These are phyloP conservation scores for Peromyscus aztecus DNA, from an alignment of 2,797 vertebrate genomes.

Conservation along the genomic window DNA sequence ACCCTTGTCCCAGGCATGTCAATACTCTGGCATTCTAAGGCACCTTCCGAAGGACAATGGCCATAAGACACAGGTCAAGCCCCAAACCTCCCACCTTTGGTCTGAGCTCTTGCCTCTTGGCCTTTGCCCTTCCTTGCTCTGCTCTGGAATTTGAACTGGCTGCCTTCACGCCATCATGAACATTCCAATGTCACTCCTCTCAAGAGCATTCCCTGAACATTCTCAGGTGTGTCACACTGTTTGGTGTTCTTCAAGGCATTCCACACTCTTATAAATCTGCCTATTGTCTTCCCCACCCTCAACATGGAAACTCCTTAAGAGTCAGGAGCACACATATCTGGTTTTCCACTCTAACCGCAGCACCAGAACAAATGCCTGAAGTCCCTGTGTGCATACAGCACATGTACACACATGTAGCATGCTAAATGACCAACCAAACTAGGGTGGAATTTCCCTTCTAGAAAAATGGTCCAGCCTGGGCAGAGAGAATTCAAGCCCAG, in stretches of 20 bases:
- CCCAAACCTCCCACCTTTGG: background rate
- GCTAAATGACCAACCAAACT: conserved; percentile 34
- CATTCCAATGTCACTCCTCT: background rate
- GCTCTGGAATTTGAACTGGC: background rate
- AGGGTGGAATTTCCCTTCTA: conserved; percentile 1
- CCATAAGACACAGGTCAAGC: background rate
- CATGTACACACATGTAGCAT: background rate
- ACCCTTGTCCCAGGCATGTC: background rate
- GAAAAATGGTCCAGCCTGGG: background rate
- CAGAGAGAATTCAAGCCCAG: conserved; percentile 36
- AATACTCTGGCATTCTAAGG: background rate
- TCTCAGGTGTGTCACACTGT: background rate
- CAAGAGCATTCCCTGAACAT: conserved; percentile 1
- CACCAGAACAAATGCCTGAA: background rate
- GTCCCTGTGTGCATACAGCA: background rate
- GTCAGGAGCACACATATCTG: background rate
- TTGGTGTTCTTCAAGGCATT: background rate
- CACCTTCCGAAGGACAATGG: background rate
- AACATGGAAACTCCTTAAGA: conserved; percentile 14
- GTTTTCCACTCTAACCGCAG: conserved; percentile 6
- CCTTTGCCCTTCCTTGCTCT: conserved; percentile 1
- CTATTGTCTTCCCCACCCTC: background rate
- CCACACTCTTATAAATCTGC: background rate
- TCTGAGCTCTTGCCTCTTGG: background rate
- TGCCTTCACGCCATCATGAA: background rate